Evolutionary conservation across 2,888 invertebrate genomes (phyloP), one percentile per base, ranked within the genome.

Genomic region (Drosophila lutescens): DNA sequence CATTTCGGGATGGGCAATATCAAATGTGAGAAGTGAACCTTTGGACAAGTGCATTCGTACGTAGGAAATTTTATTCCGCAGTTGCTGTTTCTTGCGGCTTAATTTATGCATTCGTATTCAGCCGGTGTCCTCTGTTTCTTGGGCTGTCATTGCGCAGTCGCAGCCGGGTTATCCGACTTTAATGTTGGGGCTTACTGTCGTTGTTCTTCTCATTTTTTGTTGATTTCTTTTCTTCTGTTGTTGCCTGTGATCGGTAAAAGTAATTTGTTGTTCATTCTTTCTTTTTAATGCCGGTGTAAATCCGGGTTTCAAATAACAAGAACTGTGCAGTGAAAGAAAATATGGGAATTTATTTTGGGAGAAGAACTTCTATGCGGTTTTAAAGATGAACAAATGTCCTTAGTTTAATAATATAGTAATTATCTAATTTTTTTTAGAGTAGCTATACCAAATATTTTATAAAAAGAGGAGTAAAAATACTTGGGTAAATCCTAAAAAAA

Each of bases 231-330:
- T 12, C 50, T 55, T 41, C 49, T 41, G 38, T 59, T 63, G 55
- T 36, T 71, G 57, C 53, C 54, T 59, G 65, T 76, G 80, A 88
- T 85, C 77, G 88, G 85, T 77, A 85, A 88, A 85, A 86, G 85
- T 87, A 82, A 83, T 86, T 86, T 78, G 80, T 77, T 78, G 78
- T 68, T 60, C 63, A 84, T 74, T 82, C 70, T 83, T 83, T 88
- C 76, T 72, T 61, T 68, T 69, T 82, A 74, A 76, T 77, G 86
- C 71, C 79, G 70, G 61, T 70, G 79, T 79, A 85, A 85, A 83
- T 85, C 85, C 85, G 85, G 85, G 85, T 88, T 83, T 88, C 74
- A 86, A 79, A 75, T 84, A 81, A 81, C 82, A 71, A 79, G 75
- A 59, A 68, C 51, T 26, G 1, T 69, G 30, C 86, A 85, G 86